Base-by-base conservation (phyloP, 2,888 invertebrate genomes). In the Anagyrus pseudococci region DNA sequence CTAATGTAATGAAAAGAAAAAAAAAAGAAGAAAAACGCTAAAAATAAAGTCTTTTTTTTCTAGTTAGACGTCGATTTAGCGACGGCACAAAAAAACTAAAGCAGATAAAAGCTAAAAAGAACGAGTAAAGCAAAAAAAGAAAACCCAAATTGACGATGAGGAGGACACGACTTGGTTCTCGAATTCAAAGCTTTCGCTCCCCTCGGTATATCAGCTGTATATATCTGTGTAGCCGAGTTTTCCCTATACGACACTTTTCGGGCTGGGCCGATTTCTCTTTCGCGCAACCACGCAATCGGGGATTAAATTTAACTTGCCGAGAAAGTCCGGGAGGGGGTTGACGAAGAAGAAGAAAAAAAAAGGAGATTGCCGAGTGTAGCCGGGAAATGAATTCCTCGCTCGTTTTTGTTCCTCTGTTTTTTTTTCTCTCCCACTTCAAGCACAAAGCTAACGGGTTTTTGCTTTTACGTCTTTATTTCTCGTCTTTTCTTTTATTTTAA, bases 41-140 rank as follows among this genome's bases (percentile, higher is more conserved):
- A 63, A 56, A 47, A 49, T 64, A 25, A 59, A 64, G n/a, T n/a
- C 37, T 64, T 64, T 64, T 37, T 60, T 60, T 64, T 64, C 57
- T 64, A 64, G 64, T 64, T 60, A 60, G 53, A 60, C 44, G 57
- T 64, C 44, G 59, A 57, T 60, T 64, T 63, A 58, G 47, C 56
- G 54, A 55, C 55, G 41, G 22, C 58, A 56, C 58, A 43, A 26
- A 53, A 58, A 53, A 53, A 37, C 46, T 41, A 49, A 46, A 49
- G 43, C 53, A 37, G 49, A 29, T 49, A 54, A 25, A 29, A 29
- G 26, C 22, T 7, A 48, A 58, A 58, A 49, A 29, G 26, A 49
- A 43, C 48, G 29, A 19, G 46, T 33, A 55, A 55, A 33, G 22
- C 4, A 29, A 33, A 2, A 29, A 37, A 37, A 37, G 29, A 22